phyloP scores from a whole-genome alignment of 2,797 vertebrate genomes.

The Petrocephalus sullivani region DNA sequence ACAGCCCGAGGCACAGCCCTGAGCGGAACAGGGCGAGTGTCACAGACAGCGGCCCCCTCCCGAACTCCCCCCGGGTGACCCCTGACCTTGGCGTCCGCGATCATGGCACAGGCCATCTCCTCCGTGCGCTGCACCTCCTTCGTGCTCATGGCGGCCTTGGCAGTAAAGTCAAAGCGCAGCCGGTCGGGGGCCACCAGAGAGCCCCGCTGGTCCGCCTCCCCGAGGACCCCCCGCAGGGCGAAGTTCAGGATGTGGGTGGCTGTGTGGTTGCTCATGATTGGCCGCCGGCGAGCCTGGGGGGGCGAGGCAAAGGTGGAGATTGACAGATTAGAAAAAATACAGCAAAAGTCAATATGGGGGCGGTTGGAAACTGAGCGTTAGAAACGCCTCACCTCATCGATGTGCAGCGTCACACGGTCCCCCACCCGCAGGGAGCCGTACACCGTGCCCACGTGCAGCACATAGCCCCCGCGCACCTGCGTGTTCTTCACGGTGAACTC shows the following conservation, averaged over 20 bases:
- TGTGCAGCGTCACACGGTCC: constrained; percentile 71
- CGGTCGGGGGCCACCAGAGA: constrained; percentile 89
- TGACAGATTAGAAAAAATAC: not conserved
- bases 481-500: constrained; percentile 95
- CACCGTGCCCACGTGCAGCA: constrained; percentile 84
- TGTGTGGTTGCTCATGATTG: constrained; percentile 96
- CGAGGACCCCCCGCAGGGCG: constrained; percentile 79
- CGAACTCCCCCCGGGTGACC: not conserved
- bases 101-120: constrained; percentile 76
- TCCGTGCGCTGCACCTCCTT: constrained; percentile 79
- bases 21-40: not conserved
- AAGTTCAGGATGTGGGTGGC: constrained; percentile 96
- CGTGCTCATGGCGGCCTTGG: constrained; percentile 86
- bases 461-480: constrained; percentile 89
- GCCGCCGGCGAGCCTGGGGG: constrained; percentile 74
- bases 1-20: not conserved
- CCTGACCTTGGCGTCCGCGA: constrained; percentile 81
- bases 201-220: constrained; percentile 91
- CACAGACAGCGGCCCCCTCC: not conserved
- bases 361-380: not conserved
- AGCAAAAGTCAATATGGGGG: not conserved
- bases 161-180: constrained; percentile 92
- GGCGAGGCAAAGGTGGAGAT: not conserved
- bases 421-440: constrained; percentile 84
- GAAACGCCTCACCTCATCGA: constrained; percentile 76